Evolutionary conservation across 2,888 invertebrate genomes (phyloP), one percentile per base, ranked within the genome.

Genomic region (Diarsia mendica): DNA sequence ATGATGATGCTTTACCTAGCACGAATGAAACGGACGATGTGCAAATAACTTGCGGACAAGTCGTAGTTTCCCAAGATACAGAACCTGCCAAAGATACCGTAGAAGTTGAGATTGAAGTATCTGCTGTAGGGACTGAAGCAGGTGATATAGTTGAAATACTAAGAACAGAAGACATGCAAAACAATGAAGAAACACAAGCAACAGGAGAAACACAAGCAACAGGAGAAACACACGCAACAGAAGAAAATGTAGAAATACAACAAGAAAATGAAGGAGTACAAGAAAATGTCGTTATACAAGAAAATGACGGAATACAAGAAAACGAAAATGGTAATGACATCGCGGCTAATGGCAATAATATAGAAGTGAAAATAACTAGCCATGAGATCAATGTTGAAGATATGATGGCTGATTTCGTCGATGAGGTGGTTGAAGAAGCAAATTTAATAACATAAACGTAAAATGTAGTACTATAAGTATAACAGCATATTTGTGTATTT

Each of bases 351-450:
- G 88, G 85, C n/a, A 85, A 81, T 80, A 82, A 83, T 81, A 82
- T 85, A 64, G 80, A 85, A 79, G 84, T 76, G 1, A 85, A 77
- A 73, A 79, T 87, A 68, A 86, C 77, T 60, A 87, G 88, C 74
- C 84, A 85, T 68, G 88, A 79, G 71, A 85, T 90, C 3, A 89
- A 89, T 10, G 93, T 96, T 6, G 95, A 95, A 84, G 96, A 95
- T 79, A 96, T 96, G 96, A 84, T 96, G 76, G 96, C 95, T 23
- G 96, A 96, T 89, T 96, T 96, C 86, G 96, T 96, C 8, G 96
- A 96, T 79, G 96, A 96, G 92, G 93, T 96, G 4, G 92, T 90
- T 85, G 94, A 95, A 73, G 91, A 91, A 75, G 72, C 82, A 55
- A 85, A 49, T 49, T 71, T 81, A 79, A 67, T 78, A 49, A 10